phyloP scores from a whole-genome alignment of 2,113 vertebrate species.

The Phalacrocorax brasilianus region DNA sequence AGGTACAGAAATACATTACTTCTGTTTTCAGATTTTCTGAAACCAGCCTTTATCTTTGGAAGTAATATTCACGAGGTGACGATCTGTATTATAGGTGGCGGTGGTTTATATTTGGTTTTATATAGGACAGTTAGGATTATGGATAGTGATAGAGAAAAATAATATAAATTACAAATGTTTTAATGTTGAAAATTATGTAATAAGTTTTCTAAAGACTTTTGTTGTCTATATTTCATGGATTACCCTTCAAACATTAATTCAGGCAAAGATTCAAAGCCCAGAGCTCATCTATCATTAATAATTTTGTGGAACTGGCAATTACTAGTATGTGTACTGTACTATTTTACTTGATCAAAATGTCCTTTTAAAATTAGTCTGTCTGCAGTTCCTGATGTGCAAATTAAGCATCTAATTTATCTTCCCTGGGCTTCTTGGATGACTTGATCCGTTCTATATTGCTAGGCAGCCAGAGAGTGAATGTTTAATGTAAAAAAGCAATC shows the following conservation, averaged over 20 bases:
- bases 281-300: constrained; percentile 57
- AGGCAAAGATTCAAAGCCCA: constrained; percentile 46
- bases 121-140: not conserved
- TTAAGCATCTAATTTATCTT: constrained; percentile 75
- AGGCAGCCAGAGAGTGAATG: constrained; percentile 27
- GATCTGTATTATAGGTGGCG: not conserved
- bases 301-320: constrained; percentile 45
- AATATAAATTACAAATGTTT: not conserved
- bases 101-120: not conserved
- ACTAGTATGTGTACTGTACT: constrained; percentile 43
- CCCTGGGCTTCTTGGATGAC: constrained; percentile 30
- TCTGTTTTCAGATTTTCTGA: not conserved
- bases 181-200: not conserved
- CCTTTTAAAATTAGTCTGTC: constrained; percentile 72
- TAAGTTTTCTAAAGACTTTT: not conserved
- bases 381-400: constrained; percentile 67
- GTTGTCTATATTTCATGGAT: not conserved
- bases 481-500: constrained; percentile 4
- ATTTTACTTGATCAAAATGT: constrained; percentile 74
- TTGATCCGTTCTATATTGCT: constrained; percentile 47
- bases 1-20: not conserved
- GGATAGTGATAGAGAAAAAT: not conserved
- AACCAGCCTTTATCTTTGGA: not conserved
- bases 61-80: not conserved
- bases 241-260: constrained; percentile 10